Percentiles rank a stretch among this genome's conserved stretches.
phyloP scores from a whole-genome alignment of 2,888 invertebrate genomes.

The Pinctada fucata region DNA sequence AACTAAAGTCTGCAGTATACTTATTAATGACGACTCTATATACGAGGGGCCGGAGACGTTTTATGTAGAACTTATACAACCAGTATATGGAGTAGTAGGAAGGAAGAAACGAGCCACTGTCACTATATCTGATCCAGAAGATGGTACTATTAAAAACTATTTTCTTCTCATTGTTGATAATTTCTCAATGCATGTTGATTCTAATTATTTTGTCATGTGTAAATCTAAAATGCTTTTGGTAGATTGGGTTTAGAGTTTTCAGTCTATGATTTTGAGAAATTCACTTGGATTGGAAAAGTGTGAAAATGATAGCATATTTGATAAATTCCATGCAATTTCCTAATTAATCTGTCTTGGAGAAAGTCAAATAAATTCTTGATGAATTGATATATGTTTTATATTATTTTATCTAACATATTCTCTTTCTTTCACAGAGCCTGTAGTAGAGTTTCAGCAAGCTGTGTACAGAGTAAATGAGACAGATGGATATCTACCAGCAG shows the following conservation, averaged over 20 bases:
- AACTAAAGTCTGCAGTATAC: slow-evolving; percentile 68
- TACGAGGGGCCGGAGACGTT: slow-evolving; percentile 73
- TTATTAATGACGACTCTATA: slow-evolving; percentile 71
- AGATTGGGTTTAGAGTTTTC: too few species aligned
- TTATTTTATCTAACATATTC: too few species aligned
- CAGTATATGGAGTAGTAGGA: slow-evolving; percentile 68
- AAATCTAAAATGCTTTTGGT: too few species aligned
- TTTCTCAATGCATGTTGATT: not conserved
- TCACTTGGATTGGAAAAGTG: not conserved
- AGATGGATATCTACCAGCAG: slow-evolving; percentile 61
- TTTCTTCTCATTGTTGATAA: not conserved
- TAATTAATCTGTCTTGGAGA: too few species aligned
- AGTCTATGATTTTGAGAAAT: too few species aligned
- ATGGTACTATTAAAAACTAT: slow-evolving; percentile 57
- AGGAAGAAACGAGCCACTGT: slow-evolving; percentile 55
- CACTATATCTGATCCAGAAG: slow-evolving; percentile 70
- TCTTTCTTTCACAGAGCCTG: slow-evolving; percentile 59
- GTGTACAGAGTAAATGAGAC: slow-evolving; percentile 70
- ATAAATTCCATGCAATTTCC: not conserved
- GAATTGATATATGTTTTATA: too few species aligned
- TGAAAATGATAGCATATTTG: not conserved
- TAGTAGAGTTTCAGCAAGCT: slow-evolving; percentile 66
- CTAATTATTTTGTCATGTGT: not conserved
- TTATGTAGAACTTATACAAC: slow-evolving; percentile 66
- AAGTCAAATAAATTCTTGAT: too few species aligned